Percentiles rank a stretch among this genome's conserved stretches.
phyloP scores from a whole-genome alignment of 2,113 vertebrate species.

The Lasiurus cinereus region DNA sequence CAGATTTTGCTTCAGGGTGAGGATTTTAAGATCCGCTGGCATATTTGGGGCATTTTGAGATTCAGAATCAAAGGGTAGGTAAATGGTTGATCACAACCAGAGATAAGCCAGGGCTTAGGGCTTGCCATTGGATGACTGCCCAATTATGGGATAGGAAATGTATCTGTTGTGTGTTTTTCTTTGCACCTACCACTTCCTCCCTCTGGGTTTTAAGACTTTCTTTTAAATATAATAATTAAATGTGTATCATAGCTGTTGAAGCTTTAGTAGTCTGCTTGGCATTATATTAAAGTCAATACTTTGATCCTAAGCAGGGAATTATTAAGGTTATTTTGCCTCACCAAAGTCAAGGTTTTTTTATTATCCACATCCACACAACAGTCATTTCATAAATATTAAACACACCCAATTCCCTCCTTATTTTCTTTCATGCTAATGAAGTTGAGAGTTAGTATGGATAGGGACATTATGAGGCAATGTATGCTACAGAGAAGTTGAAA shows the following conservation, averaged over 20 bases:
- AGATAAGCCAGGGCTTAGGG: background rate
- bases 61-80: constrained; percentile 51
- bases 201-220: constrained; percentile 60
- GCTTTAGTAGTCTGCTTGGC: constrained; percentile 68
- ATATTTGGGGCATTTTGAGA: constrained; percentile 53
- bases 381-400: constrained; percentile 85
- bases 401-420: constrained; percentile 77
- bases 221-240: constrained; percentile 71
- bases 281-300: constrained; percentile 75
- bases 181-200: background rate
- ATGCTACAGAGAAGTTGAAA: constrained; percentile 62
- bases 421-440: constrained; percentile 80
- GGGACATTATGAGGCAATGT: constrained; percentile 58
- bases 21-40: constrained; percentile 57
- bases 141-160: background rate
- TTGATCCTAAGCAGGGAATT: constrained; percentile 78
- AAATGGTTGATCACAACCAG: constrained; percentile 16
- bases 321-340: constrained; percentile 70
- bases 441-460: constrained; percentile 55
- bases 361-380: constrained; percentile 75
- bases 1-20: constrained; percentile 56
- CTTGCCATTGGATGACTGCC: background rate
- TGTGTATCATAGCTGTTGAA: constrained; percentile 49
- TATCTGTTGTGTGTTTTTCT: background rate
- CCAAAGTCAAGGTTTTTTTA: constrained; percentile 68